phyloP scores from a whole-genome alignment of 2,113 vertebrate species.

The Myxocyprinus asiaticus region DNA sequence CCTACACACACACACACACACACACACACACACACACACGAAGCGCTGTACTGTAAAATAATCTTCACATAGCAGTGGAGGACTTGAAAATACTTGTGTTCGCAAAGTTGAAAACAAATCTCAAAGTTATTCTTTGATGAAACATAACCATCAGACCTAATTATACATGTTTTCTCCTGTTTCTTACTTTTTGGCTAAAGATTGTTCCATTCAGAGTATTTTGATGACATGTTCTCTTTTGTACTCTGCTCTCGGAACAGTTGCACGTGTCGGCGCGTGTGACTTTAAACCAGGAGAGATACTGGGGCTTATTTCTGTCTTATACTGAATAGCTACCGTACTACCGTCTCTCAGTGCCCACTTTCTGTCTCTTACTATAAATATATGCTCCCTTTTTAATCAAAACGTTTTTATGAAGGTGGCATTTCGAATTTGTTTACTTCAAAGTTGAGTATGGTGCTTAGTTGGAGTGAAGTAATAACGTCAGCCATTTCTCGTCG shows the following conservation, averaged over 20 bases:
- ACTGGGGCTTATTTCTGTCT: slow-evolving; percentile 4
- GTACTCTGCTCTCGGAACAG: slow-evolving; percentile 65
- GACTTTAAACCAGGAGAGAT: slow-evolving; percentile 54
- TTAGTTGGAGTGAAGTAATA: not conserved
- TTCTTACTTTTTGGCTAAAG: not conserved
- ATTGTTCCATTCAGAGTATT: slow-evolving; percentile 18
- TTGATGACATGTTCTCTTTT: slow-evolving; percentile 64
- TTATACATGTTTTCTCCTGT: not conserved
- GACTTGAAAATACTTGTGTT: not conserved
- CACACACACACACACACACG: no score
- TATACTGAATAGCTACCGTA: not conserved
- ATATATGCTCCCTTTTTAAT: not conserved
- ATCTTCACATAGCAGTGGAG: no score
- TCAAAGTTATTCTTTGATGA: not conserved
- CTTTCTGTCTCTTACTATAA: no score
- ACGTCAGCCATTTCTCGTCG: not conserved
- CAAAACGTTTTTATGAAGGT: not conserved
- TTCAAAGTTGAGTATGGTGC: not conserved
- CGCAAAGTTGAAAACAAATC: not conserved
- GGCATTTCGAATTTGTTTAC: not conserved
- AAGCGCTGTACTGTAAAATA: not conserved
- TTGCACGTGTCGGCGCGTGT: slow-evolving; percentile 76
- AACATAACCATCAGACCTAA: not conserved
- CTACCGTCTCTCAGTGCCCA: no score
- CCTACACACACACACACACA: no score